Evolutionary conservation across 2,888 invertebrate genomes (phyloP).

Genomic region (Ommatoiulus sabulosus): DNA sequence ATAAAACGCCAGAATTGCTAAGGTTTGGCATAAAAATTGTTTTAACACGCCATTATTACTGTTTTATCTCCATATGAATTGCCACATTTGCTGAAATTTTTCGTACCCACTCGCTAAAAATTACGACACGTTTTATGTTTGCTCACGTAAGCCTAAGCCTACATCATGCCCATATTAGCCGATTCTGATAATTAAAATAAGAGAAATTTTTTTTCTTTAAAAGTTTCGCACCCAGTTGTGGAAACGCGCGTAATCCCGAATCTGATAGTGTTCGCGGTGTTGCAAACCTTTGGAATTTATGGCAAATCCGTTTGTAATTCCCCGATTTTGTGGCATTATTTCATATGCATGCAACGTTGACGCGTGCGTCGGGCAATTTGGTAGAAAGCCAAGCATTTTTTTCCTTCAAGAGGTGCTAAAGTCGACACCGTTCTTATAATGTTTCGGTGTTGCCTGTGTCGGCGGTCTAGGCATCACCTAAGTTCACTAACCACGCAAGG

Average conservation of each 20-base stretch:
- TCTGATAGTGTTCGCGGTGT: conserved; percentile 38
- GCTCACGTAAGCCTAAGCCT: conserved; percentile 29
- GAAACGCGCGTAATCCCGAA: conserved; percentile 32
- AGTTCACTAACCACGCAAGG: not conserved
- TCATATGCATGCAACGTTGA: not conserved
- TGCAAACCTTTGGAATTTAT: conserved; percentile 34
- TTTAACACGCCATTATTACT: conserved; percentile 48
- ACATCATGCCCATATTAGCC: conserved; percentile 38
- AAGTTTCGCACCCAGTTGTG: conserved; percentile 16
- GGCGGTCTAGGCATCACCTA: not conserved
- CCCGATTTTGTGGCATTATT: conserved; percentile 22
- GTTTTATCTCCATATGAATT: conserved; percentile 45
- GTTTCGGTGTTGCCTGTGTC: not conserved
- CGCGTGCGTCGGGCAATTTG: not conserved
- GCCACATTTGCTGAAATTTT: conserved; percentile 48
- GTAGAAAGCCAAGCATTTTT: not conserved
- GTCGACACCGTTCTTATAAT: not conserved
- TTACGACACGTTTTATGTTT: conserved; percentile 48
- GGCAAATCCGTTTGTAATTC: conserved; percentile 47
- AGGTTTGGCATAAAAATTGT: conserved; percentile 46
- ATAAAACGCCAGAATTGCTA: conserved; percentile 41
- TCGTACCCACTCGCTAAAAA: conserved; percentile 44
- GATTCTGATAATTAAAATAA: conserved; percentile 47
- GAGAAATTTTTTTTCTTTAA: conserved; percentile 12
- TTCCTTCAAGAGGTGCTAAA: not conserved